Percentiles rank a stretch among this genome's conserved stretches.
Conservation (phyloP, 2,113 vertebrate species). For the Fukomys damarensis region DNA sequence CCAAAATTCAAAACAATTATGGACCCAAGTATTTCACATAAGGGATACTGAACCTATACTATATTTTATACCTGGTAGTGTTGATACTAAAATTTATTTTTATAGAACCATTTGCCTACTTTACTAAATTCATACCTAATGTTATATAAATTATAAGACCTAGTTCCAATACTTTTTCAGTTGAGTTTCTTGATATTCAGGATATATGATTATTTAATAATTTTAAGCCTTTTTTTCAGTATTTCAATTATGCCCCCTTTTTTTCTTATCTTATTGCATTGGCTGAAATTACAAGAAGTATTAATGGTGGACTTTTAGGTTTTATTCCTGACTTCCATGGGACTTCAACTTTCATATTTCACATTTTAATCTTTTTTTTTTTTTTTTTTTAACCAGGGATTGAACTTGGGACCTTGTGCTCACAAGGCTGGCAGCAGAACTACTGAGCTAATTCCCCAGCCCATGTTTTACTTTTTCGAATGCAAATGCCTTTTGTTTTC, state of each 20-base stretch:
- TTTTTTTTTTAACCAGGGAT: no score
- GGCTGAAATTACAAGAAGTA: neutral
- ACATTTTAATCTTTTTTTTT: no score
- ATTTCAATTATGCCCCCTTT: neutral
- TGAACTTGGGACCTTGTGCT: no score
- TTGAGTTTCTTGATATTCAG: slow-evolving; percentile 9
- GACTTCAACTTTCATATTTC: neutral
- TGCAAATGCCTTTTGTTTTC: neutral
- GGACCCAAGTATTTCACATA: neutral
- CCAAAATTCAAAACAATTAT: neutral
- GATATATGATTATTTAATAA: neutral
- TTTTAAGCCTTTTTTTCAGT: neutral
- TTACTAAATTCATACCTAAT: neutral
- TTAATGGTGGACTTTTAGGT: neutral
- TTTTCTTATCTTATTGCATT: slow-evolving; percentile 27
- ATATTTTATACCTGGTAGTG: neutral
- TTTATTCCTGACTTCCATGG: slow-evolving; percentile 38
- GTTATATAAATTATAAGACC: neutral
- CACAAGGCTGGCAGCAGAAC: no score
- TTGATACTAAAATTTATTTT: neutral
- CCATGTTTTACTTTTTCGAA: neutral
- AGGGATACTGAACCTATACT: neutral
- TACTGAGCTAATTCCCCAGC: no score
- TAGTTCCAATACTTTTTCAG: neutral
- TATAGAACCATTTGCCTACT: neutral